Evolutionary conservation across 2,113 vertebrate genomes (phyloP).

Genomic region (Pterophyllum scalare): DNA sequence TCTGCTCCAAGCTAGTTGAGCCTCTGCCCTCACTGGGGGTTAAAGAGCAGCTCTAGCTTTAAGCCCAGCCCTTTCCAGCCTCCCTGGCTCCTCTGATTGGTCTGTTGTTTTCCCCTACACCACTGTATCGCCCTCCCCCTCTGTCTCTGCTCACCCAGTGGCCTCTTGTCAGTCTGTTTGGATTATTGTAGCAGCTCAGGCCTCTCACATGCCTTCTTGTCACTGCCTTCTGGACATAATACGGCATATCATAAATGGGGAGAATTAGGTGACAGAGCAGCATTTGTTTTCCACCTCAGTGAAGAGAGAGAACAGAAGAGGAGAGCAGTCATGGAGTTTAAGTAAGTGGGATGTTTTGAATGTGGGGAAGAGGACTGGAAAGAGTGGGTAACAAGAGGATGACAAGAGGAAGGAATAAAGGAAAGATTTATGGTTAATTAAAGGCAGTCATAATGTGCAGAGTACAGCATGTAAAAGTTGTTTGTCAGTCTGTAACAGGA

Average conservation of each 20-base stretch:
- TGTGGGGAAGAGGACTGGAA: constrained; percentile 13
- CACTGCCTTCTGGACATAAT: constrained; percentile 27
- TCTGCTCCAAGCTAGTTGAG: constrained; percentile 6
- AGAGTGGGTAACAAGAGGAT: not conserved
- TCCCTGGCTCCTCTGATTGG: constrained; percentile 62
- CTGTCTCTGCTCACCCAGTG: constrained; percentile 11
- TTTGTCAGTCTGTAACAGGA: not conserved
- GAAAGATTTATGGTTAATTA: not conserved
- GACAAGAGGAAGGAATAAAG: not conserved
- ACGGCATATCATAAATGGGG: constrained; percentile 38
- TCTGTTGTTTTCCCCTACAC: constrained; percentile 10
- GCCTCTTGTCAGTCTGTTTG: constrained; percentile 71
- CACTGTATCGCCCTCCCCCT: constrained; percentile 10
- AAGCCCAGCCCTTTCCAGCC: constrained; percentile 35
- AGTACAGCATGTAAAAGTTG: not conserved
- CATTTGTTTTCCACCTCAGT: constrained; percentile 23
- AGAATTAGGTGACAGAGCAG: constrained; percentile 59
- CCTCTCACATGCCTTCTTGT: constrained; percentile 46
- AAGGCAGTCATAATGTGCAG: not conserved
- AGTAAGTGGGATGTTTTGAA: constrained; percentile 68
- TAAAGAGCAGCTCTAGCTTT: constrained; percentile 38
- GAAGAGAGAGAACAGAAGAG: constrained; percentile 18
- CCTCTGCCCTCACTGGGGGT: constrained; percentile 29
- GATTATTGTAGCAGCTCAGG: constrained; percentile 67
- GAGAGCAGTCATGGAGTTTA: constrained; percentile 65